A percentile compares a stretch with the other conserved stretches of the same genome.
Conservation (phyloP, 1,140 invertebrate species). For the Leptopilina clavipes region DNA sequence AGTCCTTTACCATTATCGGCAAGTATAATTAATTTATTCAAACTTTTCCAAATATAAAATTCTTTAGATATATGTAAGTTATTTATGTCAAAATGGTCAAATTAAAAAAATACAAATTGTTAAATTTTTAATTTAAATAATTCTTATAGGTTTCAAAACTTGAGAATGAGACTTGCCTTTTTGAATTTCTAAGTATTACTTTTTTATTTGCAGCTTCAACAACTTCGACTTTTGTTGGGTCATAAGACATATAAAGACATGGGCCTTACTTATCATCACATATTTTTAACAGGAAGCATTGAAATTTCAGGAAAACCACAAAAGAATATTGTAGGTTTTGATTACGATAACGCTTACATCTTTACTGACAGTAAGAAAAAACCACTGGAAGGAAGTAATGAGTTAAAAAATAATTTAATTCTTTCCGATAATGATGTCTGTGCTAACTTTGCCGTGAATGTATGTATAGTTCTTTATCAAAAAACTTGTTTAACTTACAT, state of each 20-base stretch:
- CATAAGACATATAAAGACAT: slow-evolving; percentile 66
- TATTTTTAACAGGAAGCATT: slow-evolving; percentile 71
- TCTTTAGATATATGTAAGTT: no score
- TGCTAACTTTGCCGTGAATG: slow-evolving; percentile 73
- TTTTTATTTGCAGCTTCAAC: slow-evolving; percentile 69
- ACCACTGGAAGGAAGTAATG: slow-evolving; percentile 70
- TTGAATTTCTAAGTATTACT: background rate
- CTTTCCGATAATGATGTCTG: slow-evolving; percentile 76
- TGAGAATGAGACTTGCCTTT: no score
- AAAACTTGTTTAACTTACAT: no score
- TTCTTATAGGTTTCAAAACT: no score
- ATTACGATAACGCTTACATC: slow-evolving; percentile 74
- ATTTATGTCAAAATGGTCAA: no score
- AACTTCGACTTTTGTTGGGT: slow-evolving; percentile 69
- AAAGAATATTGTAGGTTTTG: slow-evolving; percentile 76
- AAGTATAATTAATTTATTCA: slow-evolving; percentile 38
- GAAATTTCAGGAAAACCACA: slow-evolving; percentile 68
- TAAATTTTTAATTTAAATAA: no score
- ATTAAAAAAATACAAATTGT: no score
- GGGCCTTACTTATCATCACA: slow-evolving; percentile 69
- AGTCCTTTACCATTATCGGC: slow-evolving; percentile 69
- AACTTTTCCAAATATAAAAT: no score
- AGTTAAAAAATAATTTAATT: slow-evolving; percentile 73
- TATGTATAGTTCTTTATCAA: slow-evolving; percentile 61
- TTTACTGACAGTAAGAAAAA: slow-evolving; percentile 78